Percentiles rank a stretch among this genome's conserved stretches.
These are phyloP conservation scores for Pectinophora gossypiella DNA, from an alignment of 1,140 invertebrate genomes.

Conservation along the genomic window DNA sequence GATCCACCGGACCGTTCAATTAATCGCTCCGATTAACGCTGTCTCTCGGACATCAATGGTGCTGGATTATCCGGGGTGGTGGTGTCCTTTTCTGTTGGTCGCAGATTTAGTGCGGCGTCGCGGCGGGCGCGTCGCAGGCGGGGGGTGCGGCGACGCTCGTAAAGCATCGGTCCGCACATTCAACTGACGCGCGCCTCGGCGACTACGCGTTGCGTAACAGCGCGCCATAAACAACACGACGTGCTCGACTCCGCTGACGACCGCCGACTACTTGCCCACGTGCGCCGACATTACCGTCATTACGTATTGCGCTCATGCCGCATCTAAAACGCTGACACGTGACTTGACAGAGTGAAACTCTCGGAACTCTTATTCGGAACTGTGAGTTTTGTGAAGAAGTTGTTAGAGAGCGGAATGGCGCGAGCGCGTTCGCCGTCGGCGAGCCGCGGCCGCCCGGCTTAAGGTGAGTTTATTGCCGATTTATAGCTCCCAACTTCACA, in stretches of 20 bases:
- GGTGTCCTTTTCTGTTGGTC: conserved; percentile 66
- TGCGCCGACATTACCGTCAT: conserved; percentile 38
- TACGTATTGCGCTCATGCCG: conserved; percentile 68
- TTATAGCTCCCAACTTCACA: conserved; percentile 50
- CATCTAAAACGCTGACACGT: conserved; percentile 66
- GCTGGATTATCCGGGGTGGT: conserved; percentile 63
- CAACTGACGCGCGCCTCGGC: conserved; percentile 72
- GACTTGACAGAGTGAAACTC: conserved; percentile 63
- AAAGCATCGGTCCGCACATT: conserved; percentile 75
- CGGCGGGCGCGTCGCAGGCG: conserved; percentile 60
- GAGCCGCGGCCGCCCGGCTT: conserved; percentile 61
- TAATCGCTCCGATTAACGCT: conserved; percentile 66
- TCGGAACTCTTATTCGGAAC: conserved; percentile 50
- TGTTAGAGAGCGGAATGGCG: conserved; percentile 54
- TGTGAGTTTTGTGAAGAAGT: conserved; percentile 69
- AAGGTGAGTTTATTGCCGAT: conserved; percentile 73
- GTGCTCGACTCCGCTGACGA: conserved; percentile 43
- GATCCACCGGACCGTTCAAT: conserved; percentile 56
- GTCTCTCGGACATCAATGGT: conserved; percentile 62
- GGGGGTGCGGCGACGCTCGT: conserved; percentile 67
- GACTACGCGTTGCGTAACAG: conserved; percentile 73
- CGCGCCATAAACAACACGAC: conserved; percentile 68
- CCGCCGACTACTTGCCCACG: conserved; percentile 41
- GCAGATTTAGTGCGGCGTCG: conserved; percentile 72
- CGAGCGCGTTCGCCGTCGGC: conserved; percentile 62